Conservation (phyloP, 2,888 invertebrate genomes). For the Cetonia aurata region DNA sequence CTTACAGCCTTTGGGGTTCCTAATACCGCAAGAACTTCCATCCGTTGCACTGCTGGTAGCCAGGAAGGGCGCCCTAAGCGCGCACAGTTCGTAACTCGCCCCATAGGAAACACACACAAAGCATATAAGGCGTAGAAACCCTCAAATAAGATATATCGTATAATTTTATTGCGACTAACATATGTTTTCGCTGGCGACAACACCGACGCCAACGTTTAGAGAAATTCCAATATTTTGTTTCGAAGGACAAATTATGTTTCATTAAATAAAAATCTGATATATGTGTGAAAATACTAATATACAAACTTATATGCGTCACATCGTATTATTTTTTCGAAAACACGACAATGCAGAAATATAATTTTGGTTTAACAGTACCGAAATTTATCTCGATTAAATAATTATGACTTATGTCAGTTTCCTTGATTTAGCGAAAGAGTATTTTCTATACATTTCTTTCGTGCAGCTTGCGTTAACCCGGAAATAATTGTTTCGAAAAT, state of each 20-base stretch:
- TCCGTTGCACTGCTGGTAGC: not conserved
- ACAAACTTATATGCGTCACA: too few relatives aligned
- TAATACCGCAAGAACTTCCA: not conserved
- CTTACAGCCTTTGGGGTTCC: slow-evolving; percentile 5
- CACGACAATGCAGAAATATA: too few relatives aligned
- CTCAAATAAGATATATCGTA: not conserved
- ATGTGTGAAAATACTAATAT: too few relatives aligned
- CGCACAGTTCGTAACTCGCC: slow-evolving; percentile 19
- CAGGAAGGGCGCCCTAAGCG: slow-evolving; percentile 12
- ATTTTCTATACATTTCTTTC: too few relatives aligned
- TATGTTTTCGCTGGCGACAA: not conserved
- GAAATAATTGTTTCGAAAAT: too few relatives aligned
- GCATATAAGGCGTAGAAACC: not conserved
- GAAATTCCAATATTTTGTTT: not conserved
- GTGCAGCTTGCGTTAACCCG: too few relatives aligned
- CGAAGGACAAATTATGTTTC: slow-evolving; percentile 4
- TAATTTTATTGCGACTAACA: slow-evolving; percentile 21
- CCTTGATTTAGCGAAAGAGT: too few relatives aligned
- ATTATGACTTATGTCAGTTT: too few relatives aligned
- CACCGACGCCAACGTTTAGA: not conserved
- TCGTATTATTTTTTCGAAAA: too few relatives aligned
- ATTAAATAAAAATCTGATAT: slow-evolving; percentile 17
- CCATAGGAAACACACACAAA: not conserved
- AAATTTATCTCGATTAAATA: too few relatives aligned
- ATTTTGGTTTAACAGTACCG: too few relatives aligned